Percentiles rank a stretch among this genome's conserved stretches.
phyloP scores from a whole-genome alignment of 1,140 invertebrate species.

The Cecropterus lyciades region DNA sequence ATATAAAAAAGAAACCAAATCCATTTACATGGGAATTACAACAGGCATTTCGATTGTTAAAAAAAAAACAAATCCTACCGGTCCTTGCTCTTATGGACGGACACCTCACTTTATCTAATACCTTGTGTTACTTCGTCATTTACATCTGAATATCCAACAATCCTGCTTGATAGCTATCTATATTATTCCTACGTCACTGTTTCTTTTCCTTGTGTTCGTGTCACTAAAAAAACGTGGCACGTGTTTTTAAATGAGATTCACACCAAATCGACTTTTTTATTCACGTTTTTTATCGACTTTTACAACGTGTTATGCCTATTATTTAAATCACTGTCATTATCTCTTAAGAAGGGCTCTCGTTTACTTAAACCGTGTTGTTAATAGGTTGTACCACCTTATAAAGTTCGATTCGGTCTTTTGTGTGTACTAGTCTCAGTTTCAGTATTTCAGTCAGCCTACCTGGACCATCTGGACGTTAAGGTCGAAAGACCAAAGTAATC shows the following conservation, averaged over 20 bases:
- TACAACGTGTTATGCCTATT: not conserved
- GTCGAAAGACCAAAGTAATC: constrained; percentile 11
- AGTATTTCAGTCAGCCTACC: constrained; percentile 55
- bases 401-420: constrained; percentile 10
- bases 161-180: not conserved
- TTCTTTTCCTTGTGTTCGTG: not conserved
- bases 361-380: too few relatives aligned
- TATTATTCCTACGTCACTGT: not conserved
- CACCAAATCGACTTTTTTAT: not conserved
- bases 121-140: not conserved
- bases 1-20: too few relatives aligned
- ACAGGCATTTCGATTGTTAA: too few relatives aligned
- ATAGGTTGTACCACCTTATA: too few relatives aligned
- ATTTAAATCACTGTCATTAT: too few relatives aligned
- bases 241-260: not conserved
- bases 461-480: constrained; percentile 51
- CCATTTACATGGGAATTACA: too few relatives aligned
- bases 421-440: constrained; percentile 62
- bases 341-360: too few relatives aligned
- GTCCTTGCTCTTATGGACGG: too few relatives aligned
- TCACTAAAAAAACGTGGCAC: not conserved
- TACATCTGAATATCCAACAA: not conserved
- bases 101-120: not conserved
- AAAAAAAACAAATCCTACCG: not conserved
- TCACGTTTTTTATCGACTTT: not conserved